Evolutionary conservation across 2,888 invertebrate species (phyloP).

Genomic region (Drosophila maculinotata): DNA sequence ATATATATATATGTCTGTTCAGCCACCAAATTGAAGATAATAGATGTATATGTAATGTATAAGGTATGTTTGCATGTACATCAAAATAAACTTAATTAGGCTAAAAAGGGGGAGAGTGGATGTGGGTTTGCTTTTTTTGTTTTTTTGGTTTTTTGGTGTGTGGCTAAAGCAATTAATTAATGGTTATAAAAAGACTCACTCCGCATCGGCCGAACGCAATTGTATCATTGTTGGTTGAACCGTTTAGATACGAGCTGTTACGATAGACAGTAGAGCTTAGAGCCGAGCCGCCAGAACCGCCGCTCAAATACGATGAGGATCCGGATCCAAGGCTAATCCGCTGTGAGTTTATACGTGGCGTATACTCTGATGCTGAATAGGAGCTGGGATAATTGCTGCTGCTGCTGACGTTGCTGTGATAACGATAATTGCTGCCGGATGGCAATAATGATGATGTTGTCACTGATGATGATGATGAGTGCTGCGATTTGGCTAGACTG

Average conservation of each 20-base stretch:
- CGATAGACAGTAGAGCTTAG: slow-evolving; percentile 80
- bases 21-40: slow-evolving; percentile 25
- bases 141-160: slow-evolving; percentile 14
- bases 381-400: slow-evolving; percentile 67
- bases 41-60: slow-evolving; percentile 6
- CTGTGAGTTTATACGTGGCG: slow-evolving; percentile 76
- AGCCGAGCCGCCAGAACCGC: slow-evolving; percentile 63
- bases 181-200: slow-evolving; percentile 78
- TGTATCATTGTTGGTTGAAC: slow-evolving; percentile 84
- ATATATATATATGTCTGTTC: slow-evolving; percentile 18
- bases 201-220: slow-evolving; percentile 84
- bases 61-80: slow-evolving; percentile 38
- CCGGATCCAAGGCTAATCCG: slow-evolving; percentile 65
- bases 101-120: background rate
- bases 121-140: background rate
- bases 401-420: slow-evolving; percentile 19
- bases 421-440: slow-evolving; percentile 45
- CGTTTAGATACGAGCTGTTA: slow-evolving; percentile 76
- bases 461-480: slow-evolving; percentile 54
- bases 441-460: slow-evolving; percentile 42
- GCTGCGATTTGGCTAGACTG: slow-evolving; percentile 76
- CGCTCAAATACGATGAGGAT: slow-evolving; percentile 71
- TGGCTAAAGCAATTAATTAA: slow-evolving; percentile 38
- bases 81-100: slow-evolving; percentile 28
- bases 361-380: slow-evolving; percentile 72